Evolutionary conservation across 1,140 invertebrate genomes (phyloP).

Genomic region (Hycleus cichorii): DNA sequence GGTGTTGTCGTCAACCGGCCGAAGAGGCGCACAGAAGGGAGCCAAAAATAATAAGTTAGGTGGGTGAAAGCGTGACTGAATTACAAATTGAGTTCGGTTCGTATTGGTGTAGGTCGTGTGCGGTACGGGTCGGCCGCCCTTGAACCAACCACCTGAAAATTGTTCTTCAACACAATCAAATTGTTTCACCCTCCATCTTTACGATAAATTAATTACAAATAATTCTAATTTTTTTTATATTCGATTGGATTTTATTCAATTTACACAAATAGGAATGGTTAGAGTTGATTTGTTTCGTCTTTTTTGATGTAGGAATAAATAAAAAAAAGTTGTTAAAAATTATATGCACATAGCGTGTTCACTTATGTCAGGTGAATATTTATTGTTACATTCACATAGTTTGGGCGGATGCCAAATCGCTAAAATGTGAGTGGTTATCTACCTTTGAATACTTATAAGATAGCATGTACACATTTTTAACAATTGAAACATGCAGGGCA

Average conservation of each 20-base stretch:
- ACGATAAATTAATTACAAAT: too few relatives aligned
- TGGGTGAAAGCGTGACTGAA: not conserved
- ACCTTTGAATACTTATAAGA: constrained; percentile 12
- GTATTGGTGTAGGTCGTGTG: not conserved
- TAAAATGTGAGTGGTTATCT: constrained; percentile 17
- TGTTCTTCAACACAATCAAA: too few relatives aligned
- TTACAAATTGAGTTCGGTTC: not conserved
- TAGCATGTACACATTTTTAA: constrained; percentile 9
- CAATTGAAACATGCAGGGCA: too few relatives aligned
- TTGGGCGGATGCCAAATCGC: constrained; percentile 23
- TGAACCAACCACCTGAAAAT: too few relatives aligned
- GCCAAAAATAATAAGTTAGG: not conserved
- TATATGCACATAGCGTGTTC: constrained; percentile 18
- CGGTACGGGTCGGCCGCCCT: too few relatives aligned
- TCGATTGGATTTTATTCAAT: too few relatives aligned
- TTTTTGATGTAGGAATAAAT: too few relatives aligned
- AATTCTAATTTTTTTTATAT: too few relatives aligned
- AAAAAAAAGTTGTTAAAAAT: not conserved
- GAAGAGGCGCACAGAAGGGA: not conserved
- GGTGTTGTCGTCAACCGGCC: too few relatives aligned
- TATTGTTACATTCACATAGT: constrained; percentile 23
- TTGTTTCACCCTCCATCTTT: too few relatives aligned
- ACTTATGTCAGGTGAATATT: constrained; percentile 19
- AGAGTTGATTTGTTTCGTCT: too few relatives aligned
- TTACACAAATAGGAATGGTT: too few relatives aligned